phyloP scores from a whole-genome alignment of 2,797 vertebrate genomes.

The Malacoraja senta region DNA sequence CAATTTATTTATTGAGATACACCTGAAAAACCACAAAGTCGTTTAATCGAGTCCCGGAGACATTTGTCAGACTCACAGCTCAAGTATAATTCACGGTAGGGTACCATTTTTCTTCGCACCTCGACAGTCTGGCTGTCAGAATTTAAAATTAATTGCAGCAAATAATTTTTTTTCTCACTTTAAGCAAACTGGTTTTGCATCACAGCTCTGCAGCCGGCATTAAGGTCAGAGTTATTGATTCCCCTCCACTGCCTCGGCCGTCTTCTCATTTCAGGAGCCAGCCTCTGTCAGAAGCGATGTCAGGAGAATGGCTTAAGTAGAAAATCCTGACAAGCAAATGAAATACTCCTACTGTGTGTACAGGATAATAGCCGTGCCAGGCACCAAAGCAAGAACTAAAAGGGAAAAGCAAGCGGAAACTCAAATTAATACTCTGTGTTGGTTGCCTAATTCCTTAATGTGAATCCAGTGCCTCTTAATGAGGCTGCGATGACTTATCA shows the following conservation, averaged over 20 bases:
- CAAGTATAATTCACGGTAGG: constrained; percentile 30
- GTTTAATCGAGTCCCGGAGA: constrained; percentile 36
- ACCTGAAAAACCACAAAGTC: constrained; percentile 38
- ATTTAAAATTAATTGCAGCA: constrained; percentile 31
- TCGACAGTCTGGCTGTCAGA: constrained; percentile 37
- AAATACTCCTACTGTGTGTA: constrained; percentile 25
- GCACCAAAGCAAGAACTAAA: not conserved
- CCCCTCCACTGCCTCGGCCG: constrained; percentile 42
- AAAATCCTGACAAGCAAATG: constrained; percentile 33
- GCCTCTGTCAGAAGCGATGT: constrained; percentile 42
- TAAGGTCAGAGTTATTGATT: constrained; percentile 50
- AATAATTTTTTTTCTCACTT: constrained; percentile 38
- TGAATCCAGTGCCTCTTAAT: not conserved
- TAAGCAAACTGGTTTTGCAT: constrained; percentile 43
- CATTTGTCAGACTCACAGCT: constrained; percentile 35
- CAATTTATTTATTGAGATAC: constrained; percentile 37
- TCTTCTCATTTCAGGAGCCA: constrained; percentile 43
- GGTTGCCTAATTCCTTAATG: not conserved
- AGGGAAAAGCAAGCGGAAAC: not conserved
- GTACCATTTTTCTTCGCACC: constrained; percentile 33
- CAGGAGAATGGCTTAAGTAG: constrained; percentile 44
- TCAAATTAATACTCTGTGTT: not conserved
- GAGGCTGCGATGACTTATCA: not conserved
- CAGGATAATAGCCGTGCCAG: constrained; percentile 2
- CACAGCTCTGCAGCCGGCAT: constrained; percentile 45